Conservation (phyloP, 2,888 invertebrate species). For the Drosophila longiperda region DNA sequence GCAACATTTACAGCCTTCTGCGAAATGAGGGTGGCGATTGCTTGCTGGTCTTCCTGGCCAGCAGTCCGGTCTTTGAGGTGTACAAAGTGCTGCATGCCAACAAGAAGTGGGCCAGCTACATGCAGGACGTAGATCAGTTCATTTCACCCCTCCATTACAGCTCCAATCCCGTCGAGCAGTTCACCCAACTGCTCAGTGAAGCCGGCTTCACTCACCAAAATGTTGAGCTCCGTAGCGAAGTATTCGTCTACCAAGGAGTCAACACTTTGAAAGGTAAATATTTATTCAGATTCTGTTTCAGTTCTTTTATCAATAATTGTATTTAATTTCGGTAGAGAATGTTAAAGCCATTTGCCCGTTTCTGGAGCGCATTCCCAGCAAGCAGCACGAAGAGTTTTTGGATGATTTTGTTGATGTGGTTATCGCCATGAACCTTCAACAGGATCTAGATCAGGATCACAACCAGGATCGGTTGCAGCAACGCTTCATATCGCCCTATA, state of each 20-base stretch:
- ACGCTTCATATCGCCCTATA: conserved; percentile 86
- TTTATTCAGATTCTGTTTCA: fast-evolving
- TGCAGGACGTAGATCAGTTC: conserved; percentile 88
- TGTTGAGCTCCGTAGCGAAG: conserved; percentile 87
- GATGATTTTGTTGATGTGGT: conserved; percentile 86
- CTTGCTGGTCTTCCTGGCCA: conserved; percentile 89
- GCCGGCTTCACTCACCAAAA: conserved; percentile 87
- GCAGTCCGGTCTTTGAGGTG: conserved; percentile 89
- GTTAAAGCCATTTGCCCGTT: conserved; percentile 90
- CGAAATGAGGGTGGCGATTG: conserved; percentile 89
- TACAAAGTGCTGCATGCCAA: conserved; percentile 87
- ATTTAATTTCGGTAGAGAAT: conserved; percentile 85
- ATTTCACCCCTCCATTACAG: conserved; percentile 89
- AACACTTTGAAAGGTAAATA: conserved; percentile 86
- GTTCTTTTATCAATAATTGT: neutral
- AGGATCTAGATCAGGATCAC: conserved; percentile 82
- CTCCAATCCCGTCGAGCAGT: conserved; percentile 86
- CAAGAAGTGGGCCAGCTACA: conserved; percentile 88
- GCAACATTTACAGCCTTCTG: conserved; percentile 89
- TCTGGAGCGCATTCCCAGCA: conserved; percentile 87
- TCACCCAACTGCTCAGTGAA: conserved; percentile 86
- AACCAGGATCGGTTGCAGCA: conserved; percentile 69
- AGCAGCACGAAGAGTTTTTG: conserved; percentile 87
- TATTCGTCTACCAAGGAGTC: conserved; percentile 87
- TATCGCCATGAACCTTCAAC: conserved; percentile 70